Evolutionary conservation across 2,797 vertebrate species (phyloP).

Genomic region (Microhierax caerulescens): DNA sequence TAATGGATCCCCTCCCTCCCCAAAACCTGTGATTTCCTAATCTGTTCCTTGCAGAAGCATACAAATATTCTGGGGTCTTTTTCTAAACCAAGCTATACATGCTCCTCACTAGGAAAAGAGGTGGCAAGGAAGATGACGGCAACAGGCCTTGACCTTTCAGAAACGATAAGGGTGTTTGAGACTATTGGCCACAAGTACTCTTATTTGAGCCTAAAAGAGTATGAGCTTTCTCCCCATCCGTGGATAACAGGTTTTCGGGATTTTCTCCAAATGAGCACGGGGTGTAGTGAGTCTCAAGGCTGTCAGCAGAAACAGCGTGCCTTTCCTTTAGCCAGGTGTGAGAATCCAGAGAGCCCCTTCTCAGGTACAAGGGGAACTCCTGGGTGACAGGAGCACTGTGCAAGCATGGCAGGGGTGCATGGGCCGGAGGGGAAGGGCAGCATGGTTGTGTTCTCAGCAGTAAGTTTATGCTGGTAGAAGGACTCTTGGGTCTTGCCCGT

Average conservation of each 20-base stretch:
- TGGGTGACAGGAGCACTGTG: not conserved
- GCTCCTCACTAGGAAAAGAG: not conserved
- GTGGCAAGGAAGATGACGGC: accelerated
- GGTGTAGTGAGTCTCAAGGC: not conserved
- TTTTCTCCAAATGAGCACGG: not conserved
- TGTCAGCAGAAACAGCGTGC: not conserved
- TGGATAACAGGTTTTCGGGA: not conserved
- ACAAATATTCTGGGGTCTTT: not conserved
- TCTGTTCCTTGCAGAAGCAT: not conserved
- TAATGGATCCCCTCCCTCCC: not conserved
- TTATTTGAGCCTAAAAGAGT: not conserved
- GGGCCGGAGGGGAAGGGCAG: not conserved
- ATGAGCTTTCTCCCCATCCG: not conserved
- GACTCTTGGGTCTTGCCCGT: not conserved
- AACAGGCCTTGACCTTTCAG: not conserved
- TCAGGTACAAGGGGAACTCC: not conserved
- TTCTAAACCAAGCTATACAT: not conserved
- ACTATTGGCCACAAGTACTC: not conserved
- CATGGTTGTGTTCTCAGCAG: not conserved
- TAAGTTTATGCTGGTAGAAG: not conserved
- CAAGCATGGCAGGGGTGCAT: accelerated
- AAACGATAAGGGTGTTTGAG: not conserved
- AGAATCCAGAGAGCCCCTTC: accelerated
- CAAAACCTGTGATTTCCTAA: not conserved
- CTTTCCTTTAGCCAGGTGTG: not conserved